Evolutionary conservation across 2,113 vertebrate species (phyloP), one percentile per base, ranked within the genome.

Genomic region (Synchiropus splendidus): DNA sequence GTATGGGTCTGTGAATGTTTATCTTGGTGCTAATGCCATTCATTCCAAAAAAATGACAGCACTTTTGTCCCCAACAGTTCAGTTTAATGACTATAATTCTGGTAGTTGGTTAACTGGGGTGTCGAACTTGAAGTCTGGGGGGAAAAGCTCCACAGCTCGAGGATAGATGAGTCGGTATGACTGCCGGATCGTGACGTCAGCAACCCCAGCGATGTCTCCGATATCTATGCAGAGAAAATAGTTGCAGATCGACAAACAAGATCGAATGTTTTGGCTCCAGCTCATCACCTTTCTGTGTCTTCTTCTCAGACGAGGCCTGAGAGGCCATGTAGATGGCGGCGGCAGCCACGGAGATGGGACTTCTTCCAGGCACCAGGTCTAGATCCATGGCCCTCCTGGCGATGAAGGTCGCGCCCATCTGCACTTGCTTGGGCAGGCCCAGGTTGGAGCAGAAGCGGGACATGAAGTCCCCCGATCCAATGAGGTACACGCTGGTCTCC

Each of bases 241-340:
- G n/a, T n/a, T n/a, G n/a, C n/a, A n/a, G n/a, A n/a, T n/a, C n/a
- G n/a, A n/a, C n/a, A n/a, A n/a, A n/a, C n/a, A n/a, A n/a, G n/a
- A n/a, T n/a, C n/a, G n/a, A n/a, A n/a, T n/a, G n/a, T n/a, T n/a
- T n/a, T n/a, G n/a, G n/a, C n/a, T n/a, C n/a, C n/a, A n/a, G n/a
- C n/a, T n/a, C n/a, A n/a, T n/a, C 79, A 95, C 95, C 95, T 88
- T 98, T 99, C 46, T 99, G 95, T 3, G 95, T 99, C 75, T 90
- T 91, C 77, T 99, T 99, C 69, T 99, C 93, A 2, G 92, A 91
- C 1, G 95, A 99, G 5, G 95, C 95, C 77, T 99, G 92, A 8
- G 95, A 99, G 39, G 95, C 95, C 95, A 99, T 99, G 64, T 99
- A 99, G 77, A 98, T 99, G 53, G 95, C 95, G 2, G 95, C 94